Conservation (phyloP, 2,113 vertebrate genomes). For the Hyperopisus bebe region DNA sequence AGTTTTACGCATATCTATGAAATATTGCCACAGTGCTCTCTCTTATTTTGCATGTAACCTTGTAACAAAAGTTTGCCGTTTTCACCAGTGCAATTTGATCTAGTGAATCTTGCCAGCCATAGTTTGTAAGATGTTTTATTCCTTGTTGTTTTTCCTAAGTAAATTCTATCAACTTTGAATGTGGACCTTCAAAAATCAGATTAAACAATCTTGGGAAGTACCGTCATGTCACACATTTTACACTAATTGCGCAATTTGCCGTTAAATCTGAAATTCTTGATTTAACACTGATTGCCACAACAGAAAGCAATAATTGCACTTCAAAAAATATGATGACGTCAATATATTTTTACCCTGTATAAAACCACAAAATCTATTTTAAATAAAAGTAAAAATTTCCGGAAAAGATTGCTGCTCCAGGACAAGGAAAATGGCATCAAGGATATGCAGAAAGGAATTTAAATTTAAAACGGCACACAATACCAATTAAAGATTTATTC, state of each 20-base stretch:
- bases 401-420: conserved; percentile 50
- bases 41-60: conserved; percentile 59
- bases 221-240: conserved; percentile 78
- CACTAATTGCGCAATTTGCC: conserved; percentile 73
- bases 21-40: conserved; percentile 49
- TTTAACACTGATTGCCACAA: conserved; percentile 83
- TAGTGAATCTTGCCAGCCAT: conserved; percentile 57
- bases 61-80: conserved; percentile 60
- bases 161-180: conserved; percentile 38
- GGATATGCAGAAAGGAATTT: conserved; percentile 33
- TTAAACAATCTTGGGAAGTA: conserved; percentile 78
- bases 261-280: conserved; percentile 79
- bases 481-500: conserved; percentile 50
- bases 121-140: conserved; percentile 23
- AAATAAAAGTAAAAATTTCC: conserved; percentile 64
- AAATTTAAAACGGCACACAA: conserved; percentile 49
- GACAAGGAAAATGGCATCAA: conserved; percentile 38
- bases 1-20: conserved; percentile 59
- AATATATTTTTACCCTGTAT: conserved; percentile 91
- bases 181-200: conserved; percentile 61
- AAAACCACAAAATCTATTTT: conserved; percentile 58
- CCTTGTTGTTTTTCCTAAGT: conserved; percentile 23
- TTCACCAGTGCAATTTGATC: conserved; percentile 87
- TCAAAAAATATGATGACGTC: conserved; percentile 67
- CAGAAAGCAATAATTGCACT: conserved; percentile 73